Conservation (phyloP, 2,888 invertebrate species). For the Labia minor region DNA sequence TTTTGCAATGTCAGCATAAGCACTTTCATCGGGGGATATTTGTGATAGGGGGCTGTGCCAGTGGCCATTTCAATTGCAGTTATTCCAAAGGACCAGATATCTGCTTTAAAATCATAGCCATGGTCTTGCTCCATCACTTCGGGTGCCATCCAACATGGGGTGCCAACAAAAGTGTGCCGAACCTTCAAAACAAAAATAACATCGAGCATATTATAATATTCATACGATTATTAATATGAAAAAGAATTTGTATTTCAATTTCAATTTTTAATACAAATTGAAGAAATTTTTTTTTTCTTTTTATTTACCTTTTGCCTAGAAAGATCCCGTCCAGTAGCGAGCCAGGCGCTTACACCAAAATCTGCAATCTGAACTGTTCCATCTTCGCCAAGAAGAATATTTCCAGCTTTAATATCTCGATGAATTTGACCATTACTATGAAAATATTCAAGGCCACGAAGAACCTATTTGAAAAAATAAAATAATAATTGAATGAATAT, state of each 20-base stretch:
- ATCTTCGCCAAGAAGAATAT: constrained; percentile 92
- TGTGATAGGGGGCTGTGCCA: constrained; percentile 96
- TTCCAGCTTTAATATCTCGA: constrained; percentile 95
- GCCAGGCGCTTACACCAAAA: constrained; percentile 96
- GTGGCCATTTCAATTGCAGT: constrained; percentile 98
- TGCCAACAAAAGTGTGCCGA: constrained; percentile 95
- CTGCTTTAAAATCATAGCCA: constrained; percentile 97
- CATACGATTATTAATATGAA: no score
- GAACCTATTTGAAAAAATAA: constrained; percentile 28
- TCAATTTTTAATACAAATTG: no score
- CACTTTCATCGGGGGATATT: constrained; percentile 98
- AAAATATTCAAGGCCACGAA: constrained; percentile 96
- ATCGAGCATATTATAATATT: no score
- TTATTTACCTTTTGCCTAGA: constrained; percentile 65
- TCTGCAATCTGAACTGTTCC: constrained; percentile 97
- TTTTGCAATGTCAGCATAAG: constrained; percentile 96
- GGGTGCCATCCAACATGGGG: constrained; percentile 99
- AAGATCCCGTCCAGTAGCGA: constrained; percentile 86
- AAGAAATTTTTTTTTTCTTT: no score
- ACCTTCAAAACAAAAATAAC: constrained; percentile 39
- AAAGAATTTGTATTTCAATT: no score
- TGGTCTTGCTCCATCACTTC: constrained; percentile 99
- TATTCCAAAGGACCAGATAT: constrained; percentile 88
- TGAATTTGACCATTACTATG: constrained; percentile 98
- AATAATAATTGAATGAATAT: no score